Percentiles rank a stretch among this genome's conserved stretches.
These are phyloP conservation scores for Montipora cactus DNA, from an alignment of 64 coral and sea anemone species.

Conservation along the genomic window DNA sequence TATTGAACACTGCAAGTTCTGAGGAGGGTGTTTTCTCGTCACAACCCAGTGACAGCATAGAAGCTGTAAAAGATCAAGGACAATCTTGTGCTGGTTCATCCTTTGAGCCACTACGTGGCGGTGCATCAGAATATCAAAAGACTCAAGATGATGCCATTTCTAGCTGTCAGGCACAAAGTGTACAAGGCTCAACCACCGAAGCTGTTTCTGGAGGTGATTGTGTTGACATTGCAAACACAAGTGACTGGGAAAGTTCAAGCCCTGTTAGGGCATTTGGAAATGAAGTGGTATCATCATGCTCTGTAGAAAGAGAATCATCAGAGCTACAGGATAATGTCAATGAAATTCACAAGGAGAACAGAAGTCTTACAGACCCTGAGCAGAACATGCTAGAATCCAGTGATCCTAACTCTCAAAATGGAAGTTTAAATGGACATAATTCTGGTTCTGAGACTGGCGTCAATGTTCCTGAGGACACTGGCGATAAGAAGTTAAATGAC, in stretches of 20 bases:
- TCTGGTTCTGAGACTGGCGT: not conserved
- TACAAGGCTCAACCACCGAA: not conserved
- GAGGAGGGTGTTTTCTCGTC: not conserved
- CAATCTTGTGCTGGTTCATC: not conserved
- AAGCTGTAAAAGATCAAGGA: not conserved
- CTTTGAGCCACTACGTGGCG: not conserved
- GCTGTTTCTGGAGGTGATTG: not conserved
- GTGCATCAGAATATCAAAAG: not conserved
- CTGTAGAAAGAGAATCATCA: not conserved
- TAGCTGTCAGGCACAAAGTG: not conserved
- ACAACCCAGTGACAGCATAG: not conserved
- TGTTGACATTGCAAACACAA: not conserved
- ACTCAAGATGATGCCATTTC: not conserved
- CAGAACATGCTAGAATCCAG: not conserved
- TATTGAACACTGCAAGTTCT: not conserved
- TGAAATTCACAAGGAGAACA: not conserved
- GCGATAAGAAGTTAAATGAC: not conserved
- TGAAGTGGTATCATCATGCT: not conserved
- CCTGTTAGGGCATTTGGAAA: not conserved
- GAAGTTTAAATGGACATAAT: not conserved
- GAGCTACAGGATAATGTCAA: not conserved
- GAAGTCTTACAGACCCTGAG: not conserved
- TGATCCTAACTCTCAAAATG: not conserved
- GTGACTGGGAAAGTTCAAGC: constrained; percentile 25
- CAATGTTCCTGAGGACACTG: not conserved